A percentile compares a stretch with the other conserved stretches of the same genome.
Conservation (phyloP, 1,140 invertebrate species). For the Cryptotermes secundus region DNA sequence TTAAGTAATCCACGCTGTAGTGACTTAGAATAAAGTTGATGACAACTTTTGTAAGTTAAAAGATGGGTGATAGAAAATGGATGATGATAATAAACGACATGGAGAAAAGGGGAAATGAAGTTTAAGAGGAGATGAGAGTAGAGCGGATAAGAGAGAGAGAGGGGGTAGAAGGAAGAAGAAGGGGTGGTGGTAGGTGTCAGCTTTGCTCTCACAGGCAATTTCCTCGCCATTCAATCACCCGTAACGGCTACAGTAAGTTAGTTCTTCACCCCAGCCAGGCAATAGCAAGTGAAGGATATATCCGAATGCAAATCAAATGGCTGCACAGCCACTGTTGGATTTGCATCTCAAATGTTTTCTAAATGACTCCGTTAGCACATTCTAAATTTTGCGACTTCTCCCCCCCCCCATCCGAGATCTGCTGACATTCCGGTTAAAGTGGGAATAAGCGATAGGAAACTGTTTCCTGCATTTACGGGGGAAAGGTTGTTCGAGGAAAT, state of each 20-base stretch:
- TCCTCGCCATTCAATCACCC: conserved; percentile 27
- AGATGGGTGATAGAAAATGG: background rate
- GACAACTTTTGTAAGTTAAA: background rate
- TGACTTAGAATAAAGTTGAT: too few relatives aligned
- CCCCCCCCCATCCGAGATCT: background rate
- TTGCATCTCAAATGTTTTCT: conserved; percentile 26
- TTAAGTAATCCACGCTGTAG: too few relatives aligned
- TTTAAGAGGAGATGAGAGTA: background rate
- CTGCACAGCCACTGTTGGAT: conserved; percentile 20
- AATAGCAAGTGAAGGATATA: conserved; percentile 5
- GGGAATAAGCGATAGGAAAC: background rate
- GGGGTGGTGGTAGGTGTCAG: conserved; percentile 19
- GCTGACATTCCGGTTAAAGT: conserved; percentile 14
- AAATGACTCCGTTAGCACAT: conserved; percentile 29
- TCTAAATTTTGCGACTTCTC: conserved; percentile 3
- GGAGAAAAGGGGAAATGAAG: conserved; percentile 18
- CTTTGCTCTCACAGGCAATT: conserved; percentile 21
- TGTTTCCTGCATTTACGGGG: conserved; percentile 3
- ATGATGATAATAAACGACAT: conserved; percentile 14
- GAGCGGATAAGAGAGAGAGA: background rate
- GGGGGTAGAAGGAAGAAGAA: background rate
- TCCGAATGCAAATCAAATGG: conserved; percentile 29
- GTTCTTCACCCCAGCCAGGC: conserved; percentile 5
- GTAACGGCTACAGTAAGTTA: conserved; percentile 6
- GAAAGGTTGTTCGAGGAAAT: background rate